These are phyloP conservation scores for Elephas maximus DNA, from an alignment of 2,113 vertebrate genomes.

Conservation along the genomic window DNA sequence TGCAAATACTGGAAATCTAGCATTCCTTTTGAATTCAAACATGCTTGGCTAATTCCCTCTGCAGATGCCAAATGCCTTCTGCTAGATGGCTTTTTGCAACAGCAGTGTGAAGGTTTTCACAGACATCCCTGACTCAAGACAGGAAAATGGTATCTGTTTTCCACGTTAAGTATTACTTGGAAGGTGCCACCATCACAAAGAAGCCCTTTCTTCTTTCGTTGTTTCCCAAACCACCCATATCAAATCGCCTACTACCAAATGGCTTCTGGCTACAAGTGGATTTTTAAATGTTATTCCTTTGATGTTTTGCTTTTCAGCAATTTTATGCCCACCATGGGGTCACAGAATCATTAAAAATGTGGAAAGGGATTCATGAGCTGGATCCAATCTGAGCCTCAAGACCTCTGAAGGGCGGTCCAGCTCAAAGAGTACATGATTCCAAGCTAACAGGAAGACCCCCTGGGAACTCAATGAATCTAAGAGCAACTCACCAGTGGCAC, in stretches of 20 bases:
- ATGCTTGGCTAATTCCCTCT: no score
- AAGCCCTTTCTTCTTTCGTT: no score
- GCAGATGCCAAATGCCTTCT: not conserved
- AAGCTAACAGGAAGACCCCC: not conserved
- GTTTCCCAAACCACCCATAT: not conserved
- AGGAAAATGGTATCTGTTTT: not conserved
- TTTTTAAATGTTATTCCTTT: not conserved
- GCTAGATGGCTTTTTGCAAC: not conserved
- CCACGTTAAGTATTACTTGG: not conserved
- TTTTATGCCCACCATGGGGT: fast-evolving
- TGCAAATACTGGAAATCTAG: not conserved
- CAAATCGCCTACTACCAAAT: not conserved
- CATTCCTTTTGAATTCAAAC: not conserved
- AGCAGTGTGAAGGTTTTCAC: not conserved
- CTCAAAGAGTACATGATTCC: not conserved
- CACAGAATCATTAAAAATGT: fast-evolving
- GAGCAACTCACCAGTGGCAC: fast-evolving
- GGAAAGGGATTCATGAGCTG: not conserved
- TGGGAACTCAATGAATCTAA: fast-evolving
- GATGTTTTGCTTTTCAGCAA: not conserved
- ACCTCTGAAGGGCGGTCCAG: not conserved
- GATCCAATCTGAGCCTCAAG: not conserved
- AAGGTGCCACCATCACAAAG: no score
- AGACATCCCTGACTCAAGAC: not conserved
- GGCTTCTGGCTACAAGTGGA: not conserved